These are phyloP conservation scores for Clarias macrocephalus DNA, from an alignment of 2,113 vertebrate species.

Conservation along the genomic window DNA sequence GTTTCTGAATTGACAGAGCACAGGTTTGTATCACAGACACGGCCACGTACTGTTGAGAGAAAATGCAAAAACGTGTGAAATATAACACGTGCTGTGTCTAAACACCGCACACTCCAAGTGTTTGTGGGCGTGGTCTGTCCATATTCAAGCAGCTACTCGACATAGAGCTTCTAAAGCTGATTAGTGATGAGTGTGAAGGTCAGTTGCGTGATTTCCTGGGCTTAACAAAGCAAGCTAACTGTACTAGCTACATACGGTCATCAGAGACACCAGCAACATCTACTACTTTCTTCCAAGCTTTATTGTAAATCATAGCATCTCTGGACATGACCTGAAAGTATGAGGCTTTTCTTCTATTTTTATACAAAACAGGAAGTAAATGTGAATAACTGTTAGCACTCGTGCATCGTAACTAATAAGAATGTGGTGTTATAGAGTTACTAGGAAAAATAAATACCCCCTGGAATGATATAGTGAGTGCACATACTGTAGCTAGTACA, in stretches of 20 bases:
- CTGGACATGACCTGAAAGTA: not conserved
- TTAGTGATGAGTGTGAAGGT: not conserved
- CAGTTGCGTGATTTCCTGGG: not conserved
- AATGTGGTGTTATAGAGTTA: not conserved
- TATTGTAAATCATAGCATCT: too few relatives aligned
- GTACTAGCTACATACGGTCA: too few relatives aligned
- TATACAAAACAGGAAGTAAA: too few relatives aligned
- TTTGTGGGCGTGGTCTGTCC: not conserved
- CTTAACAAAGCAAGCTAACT: too few relatives aligned
- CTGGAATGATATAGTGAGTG: not conserved
- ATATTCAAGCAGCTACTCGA: not conserved
- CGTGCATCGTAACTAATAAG: not conserved
- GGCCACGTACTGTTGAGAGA: not conserved
- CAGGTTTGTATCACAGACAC: not conserved
- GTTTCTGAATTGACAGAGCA: not conserved
- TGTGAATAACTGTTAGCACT: too few relatives aligned
- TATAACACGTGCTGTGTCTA: not conserved
- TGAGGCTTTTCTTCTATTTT: too few relatives aligned
- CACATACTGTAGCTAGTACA: not conserved
- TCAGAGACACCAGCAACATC: not conserved
- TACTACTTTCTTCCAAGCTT: not conserved
- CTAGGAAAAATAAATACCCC: not conserved
- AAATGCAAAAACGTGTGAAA: not conserved
- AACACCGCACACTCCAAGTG: not conserved
- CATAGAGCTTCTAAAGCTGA: not conserved